Conservation (phyloP, 2,888 invertebrate species). For the Archaeoteleia sp. region DNA sequence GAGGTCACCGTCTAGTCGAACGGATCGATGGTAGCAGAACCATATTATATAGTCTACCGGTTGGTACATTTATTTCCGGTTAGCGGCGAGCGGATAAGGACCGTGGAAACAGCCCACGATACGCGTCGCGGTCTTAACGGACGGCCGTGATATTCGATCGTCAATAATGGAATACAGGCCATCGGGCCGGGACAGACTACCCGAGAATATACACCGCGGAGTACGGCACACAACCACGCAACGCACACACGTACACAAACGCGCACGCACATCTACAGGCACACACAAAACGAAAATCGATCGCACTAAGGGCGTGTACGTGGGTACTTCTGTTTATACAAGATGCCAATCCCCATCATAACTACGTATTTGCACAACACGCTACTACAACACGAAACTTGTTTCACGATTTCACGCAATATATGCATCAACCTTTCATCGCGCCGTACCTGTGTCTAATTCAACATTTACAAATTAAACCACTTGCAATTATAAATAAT, state of each 20-base stretch:
- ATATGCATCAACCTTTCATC: no score
- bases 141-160: conserved; percentile 45
- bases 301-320: conserved; percentile 54
- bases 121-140: conserved; percentile 47
- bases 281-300: conserved; percentile 54
- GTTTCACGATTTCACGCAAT: not conserved
- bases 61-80: conserved; percentile 54
- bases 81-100: conserved; percentile 48
- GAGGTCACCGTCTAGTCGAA: conserved; percentile 51
- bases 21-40: conserved; percentile 54
- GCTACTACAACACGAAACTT: conserved; percentile 2
- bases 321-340: conserved; percentile 53
- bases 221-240: conserved; percentile 9
- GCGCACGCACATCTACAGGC: conserved; percentile 3
- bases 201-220: conserved; percentile 31
- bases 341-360: conserved; percentile 40
- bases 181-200: conserved; percentile 39
- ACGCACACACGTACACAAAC: conserved; percentile 16
- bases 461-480: no score
- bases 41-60: conserved; percentile 51
- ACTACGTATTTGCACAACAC: not conserved
- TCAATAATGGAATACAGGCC: conserved; percentile 53
- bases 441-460: no score
- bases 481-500: no score
- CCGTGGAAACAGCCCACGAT: conserved; percentile 52